Base-by-base conservation (phyloP, 1,140 invertebrate genomes). In the Pissodes strobi region DNA sequence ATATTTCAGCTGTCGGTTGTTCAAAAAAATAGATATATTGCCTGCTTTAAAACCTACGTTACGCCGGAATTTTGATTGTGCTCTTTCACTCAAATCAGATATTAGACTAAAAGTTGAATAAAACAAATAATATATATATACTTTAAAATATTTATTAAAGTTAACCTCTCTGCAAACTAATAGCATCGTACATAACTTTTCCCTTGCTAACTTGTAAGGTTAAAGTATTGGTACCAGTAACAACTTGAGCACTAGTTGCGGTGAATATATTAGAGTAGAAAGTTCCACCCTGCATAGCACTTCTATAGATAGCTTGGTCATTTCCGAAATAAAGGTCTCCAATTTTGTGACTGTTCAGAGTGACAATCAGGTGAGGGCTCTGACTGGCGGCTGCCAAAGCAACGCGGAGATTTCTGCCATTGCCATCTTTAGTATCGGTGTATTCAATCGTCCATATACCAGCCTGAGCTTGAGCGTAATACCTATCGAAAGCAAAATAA, bases 181-280 rank as follows among this genome's bases (percentile, higher is more conserved):
- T 48, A 22, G 27, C 41, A 38, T 59, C 57, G 19, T 59, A 59
- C 57, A 59, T 48, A 37, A 59, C 15, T 38, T 48, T 8, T 17
- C 43, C 43, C 25, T 49, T 59, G n/a, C 57, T 59, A 10, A 59
- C 22, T 37, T 59, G 57, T 2, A 59, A 39, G 8, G 57, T 48
- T 8, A 59, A 37, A 37, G 18, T 38, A 17, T 59, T 59, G 10
- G 43, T 48, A 22, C 57, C 57, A 37, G 2, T 49, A 22, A 48
- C 43, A 34, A 59, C 23, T 38, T 59, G 57, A 12, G 43, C 43
- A 10, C 30, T 21, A 49, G 19, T 59, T 15, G 25, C 43, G 3
- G 43, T 49, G 10, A 59, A 38, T 17, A 59, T 19, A 5, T 37
- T 30, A n/a, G 57, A 59, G 22, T 49, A 38, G 19, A 48, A 48